Percentiles rank a stretch among this genome's conserved stretches.
phyloP scores from a whole-genome alignment of 2,888 invertebrate species.

The Tipula lateralis region DNA sequence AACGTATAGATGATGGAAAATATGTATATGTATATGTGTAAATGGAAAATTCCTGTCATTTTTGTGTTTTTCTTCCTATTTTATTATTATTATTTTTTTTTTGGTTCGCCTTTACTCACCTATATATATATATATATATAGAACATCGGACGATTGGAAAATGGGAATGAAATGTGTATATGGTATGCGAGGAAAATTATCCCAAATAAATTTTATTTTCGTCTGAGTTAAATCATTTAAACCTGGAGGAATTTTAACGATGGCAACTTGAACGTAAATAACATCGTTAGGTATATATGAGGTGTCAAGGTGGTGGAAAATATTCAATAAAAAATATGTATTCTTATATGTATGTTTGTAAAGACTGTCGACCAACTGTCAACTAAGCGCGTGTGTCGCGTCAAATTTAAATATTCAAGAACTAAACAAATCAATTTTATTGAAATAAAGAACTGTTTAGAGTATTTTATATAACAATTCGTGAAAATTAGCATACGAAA shows the following conservation, averaged over 20 bases:
- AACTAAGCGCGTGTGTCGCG: not conserved
- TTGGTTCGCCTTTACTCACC: too few relatives aligned
- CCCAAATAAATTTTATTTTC: not conserved
- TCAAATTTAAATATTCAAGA: not conserved
- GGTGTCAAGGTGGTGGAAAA: not conserved
- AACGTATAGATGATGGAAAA: not conserved
- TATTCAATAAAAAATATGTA: too few relatives aligned
- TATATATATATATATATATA: not conserved
- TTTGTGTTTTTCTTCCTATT: not conserved
- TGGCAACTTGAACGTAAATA: not conserved
- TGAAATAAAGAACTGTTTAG: not conserved
- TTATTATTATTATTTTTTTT: not conserved
- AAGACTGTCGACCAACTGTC: not conserved
- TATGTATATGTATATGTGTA: not conserved
- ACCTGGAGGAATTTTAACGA: not conserved
- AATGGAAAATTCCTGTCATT: not conserved
- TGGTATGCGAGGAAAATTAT: not conserved
- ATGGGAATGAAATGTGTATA: not conserved
- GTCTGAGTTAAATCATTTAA: not conserved
- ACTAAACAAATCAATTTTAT: not conserved
- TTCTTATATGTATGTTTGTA: not conserved
- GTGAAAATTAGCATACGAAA: not conserved
- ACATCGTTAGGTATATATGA: not conserved
- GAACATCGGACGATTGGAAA: not conserved
- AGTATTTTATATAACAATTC: not conserved